Conservation (phyloP, 2,797 vertebrate species). For the Muscicapa striata region DNA sequence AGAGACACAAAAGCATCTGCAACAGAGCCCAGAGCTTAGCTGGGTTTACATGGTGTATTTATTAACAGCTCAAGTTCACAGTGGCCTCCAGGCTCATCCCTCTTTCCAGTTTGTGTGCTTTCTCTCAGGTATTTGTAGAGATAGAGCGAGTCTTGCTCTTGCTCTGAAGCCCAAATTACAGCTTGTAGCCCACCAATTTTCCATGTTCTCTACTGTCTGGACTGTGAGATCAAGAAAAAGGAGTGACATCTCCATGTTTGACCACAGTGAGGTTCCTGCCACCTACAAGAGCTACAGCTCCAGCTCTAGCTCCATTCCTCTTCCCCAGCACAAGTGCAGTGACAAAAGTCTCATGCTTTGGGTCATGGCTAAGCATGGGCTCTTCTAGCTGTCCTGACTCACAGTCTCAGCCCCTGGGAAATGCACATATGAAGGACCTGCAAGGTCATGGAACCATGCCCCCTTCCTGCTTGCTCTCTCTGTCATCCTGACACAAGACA, state of each 20-base stretch:
- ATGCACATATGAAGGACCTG: background rate
- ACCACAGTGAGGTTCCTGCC: background rate
- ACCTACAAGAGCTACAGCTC: background rate
- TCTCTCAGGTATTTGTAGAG: background rate
- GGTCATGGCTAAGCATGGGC: background rate
- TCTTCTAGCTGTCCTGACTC: background rate
- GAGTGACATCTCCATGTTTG: background rate
- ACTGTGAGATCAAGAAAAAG: background rate
- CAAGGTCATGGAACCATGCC: background rate
- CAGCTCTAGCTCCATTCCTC: background rate
- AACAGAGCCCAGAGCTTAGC: background rate
- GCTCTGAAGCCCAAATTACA: background rate
- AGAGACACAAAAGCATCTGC: background rate
- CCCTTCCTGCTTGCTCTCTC: background rate
- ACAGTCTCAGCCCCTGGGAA: background rate
- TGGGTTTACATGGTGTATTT: background rate
- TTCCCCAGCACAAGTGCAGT: background rate
- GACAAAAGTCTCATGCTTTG: background rate
- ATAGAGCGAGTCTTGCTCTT: background rate
- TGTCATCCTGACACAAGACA: background rate
- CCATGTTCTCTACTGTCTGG: background rate
- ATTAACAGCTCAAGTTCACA: background rate
- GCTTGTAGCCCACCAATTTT: background rate
- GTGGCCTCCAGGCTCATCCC: background rate
- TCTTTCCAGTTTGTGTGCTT: background rate